These are phyloP conservation scores for Odontophorus gujanensis DNA, from an alignment of 2,113 vertebrate species.

Conservation along the genomic window DNA sequence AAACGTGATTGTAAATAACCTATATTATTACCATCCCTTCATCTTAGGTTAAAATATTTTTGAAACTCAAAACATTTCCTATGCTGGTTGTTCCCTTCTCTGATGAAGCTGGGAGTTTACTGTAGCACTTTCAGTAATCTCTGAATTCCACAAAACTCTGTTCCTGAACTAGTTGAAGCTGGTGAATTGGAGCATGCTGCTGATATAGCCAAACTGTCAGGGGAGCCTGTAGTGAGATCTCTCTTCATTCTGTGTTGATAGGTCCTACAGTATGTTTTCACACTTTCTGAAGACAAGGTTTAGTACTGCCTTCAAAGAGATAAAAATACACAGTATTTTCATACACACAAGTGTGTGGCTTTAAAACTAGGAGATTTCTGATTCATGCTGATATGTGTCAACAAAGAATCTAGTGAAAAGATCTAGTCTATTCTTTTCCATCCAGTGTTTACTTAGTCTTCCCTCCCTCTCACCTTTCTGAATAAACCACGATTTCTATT, in stretches of 20 bases:
- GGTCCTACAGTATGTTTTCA: not conserved
- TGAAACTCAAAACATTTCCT: not conserved
- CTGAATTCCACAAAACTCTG: not conserved
- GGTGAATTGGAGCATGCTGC: not conserved
- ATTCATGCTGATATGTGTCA: not conserved
- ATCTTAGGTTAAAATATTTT: not conserved
- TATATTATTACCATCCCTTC: not conserved
- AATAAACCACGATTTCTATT: not conserved
- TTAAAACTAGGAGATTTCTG: not conserved
- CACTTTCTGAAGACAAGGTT: not conserved
- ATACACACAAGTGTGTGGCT: not conserved
- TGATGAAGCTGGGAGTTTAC: not conserved
- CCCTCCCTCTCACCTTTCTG: not conserved
- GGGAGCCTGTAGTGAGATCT: not conserved
- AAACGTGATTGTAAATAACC: not conserved
- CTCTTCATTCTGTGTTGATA: not conserved
- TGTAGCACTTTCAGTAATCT: not conserved
- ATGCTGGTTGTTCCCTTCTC: not conserved
- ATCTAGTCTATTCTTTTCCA: not conserved
- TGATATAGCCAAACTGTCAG: not conserved
- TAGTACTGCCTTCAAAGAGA: not conserved
- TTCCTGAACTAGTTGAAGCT: not conserved
- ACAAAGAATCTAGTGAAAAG: not conserved
- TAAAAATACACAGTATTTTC: not conserved
- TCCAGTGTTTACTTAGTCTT: not conserved